phyloP scores from a whole-genome alignment of 2,797 vertebrate species.

The Pempheris klunzingeri region DNA sequence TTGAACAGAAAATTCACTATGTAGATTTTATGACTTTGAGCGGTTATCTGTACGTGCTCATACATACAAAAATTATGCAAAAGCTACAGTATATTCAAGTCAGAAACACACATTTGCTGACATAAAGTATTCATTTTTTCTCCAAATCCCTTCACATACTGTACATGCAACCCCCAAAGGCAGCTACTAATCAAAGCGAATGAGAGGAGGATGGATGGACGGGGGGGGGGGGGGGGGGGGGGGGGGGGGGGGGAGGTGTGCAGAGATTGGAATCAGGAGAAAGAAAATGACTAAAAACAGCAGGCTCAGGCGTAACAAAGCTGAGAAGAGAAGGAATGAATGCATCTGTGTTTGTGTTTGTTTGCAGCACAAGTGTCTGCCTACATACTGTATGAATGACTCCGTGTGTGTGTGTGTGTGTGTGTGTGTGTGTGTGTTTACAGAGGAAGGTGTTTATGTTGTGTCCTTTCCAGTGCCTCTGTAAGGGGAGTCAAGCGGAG shows the following conservation, averaged over 20 bases:
- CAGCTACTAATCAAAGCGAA: slow-evolving; percentile 56
- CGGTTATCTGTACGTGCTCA: neutral
- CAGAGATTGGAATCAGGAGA: slow-evolving; percentile 39
- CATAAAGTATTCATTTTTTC: slow-evolving; percentile 10
- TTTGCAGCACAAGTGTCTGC: slow-evolving; percentile 21
- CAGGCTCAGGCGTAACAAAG: slow-evolving; percentile 3
- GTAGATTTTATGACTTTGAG: too few species aligned
- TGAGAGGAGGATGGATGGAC: slow-evolving; percentile 25
- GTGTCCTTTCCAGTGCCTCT: slow-evolving; percentile 40
- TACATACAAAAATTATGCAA: neutral
- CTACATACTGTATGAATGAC: neutral
- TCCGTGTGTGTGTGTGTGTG: slow-evolving; percentile 15
- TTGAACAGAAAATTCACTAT: too few species aligned
- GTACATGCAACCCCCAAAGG: slow-evolving; percentile 34
- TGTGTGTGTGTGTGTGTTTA: slow-evolving; percentile 25
- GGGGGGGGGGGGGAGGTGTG: slow-evolving; percentile 38
- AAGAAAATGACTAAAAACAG: slow-evolving; percentile 41
- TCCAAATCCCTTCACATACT: slow-evolving; percentile 29
- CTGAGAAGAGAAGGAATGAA: slow-evolving; percentile 19
- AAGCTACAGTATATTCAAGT: neutral
- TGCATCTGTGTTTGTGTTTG: slow-evolving; percentile 31
- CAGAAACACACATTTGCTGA: slow-evolving; percentile 41
- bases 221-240: slow-evolving; percentile 27
- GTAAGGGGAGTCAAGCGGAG: slow-evolving; percentile 54
- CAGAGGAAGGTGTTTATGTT: slow-evolving; percentile 25